These are phyloP conservation scores for Orthosia cruda DNA, from an alignment of 2,888 invertebrate genomes.

Conservation along the genomic window DNA sequence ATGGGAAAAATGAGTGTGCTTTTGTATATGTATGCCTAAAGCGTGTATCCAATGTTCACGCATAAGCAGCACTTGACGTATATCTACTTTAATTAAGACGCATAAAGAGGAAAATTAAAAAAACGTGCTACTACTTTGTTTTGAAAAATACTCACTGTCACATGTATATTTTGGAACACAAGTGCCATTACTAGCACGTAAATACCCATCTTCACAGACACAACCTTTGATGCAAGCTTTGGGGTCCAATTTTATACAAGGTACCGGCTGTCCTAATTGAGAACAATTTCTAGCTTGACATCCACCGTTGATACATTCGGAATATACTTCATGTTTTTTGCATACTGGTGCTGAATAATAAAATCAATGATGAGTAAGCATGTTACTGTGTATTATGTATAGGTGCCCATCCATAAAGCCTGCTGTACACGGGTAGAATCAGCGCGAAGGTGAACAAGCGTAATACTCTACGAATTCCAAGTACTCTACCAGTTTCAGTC, in stretches of 20 bases:
- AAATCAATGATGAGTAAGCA: not conserved
- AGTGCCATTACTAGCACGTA: constrained; percentile 70
- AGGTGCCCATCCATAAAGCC: too few species aligned
- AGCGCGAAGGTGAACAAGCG: too few species aligned
- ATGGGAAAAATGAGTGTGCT: too few species aligned
- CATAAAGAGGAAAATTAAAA: too few species aligned
- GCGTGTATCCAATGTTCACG: too few species aligned
- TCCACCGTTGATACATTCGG: constrained; percentile 73
- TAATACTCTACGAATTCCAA: too few species aligned
- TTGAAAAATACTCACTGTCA: constrained; percentile 61
- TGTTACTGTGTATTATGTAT: not conserved
- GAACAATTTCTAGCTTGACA: constrained; percentile 74
- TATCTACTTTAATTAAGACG: too few species aligned
- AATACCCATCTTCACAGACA: constrained; percentile 71
- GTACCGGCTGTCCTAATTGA: constrained; percentile 69
- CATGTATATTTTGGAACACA: constrained; percentile 75
- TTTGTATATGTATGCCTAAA: too few species aligned
- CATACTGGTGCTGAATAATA: constrained; percentile 65
- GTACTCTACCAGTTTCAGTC: too few species aligned
- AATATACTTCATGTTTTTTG: constrained; percentile 71
- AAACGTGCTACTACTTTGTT: too few species aligned
- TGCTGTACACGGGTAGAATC: too few species aligned
- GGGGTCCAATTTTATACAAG: constrained; percentile 69
- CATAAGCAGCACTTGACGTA: too few species aligned
- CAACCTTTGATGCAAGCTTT: constrained; percentile 75